Conservation (phyloP, 2,888 invertebrate genomes). For the Suillia variegata region DNA sequence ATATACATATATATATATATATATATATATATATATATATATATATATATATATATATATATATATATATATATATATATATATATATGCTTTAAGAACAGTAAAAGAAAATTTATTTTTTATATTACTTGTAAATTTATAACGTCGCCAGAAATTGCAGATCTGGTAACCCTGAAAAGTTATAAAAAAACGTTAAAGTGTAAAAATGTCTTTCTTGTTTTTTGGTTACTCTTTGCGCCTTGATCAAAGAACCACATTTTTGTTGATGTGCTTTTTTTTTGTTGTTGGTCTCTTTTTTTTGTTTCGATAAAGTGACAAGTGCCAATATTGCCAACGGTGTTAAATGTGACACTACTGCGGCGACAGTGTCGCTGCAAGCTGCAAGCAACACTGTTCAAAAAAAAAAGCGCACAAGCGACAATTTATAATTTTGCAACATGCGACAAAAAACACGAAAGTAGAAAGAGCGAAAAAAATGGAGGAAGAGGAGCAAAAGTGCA, state of each 20-base stretch:
- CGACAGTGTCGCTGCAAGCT: background rate
- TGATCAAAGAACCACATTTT: too few species aligned
- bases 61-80: background rate
- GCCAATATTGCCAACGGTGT: background rate
- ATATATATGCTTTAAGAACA: background rate
- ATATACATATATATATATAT: background rate
- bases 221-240: too few species aligned
- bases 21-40: background rate
- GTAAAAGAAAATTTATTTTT: too few species aligned
- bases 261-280: too few species aligned
- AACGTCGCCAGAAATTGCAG: too few species aligned
- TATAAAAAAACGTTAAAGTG: too few species aligned
- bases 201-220: too few species aligned
- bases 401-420: background rate
- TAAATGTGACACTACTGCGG: background rate
- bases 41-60: background rate
- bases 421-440: background rate
- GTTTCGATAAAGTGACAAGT: background rate
- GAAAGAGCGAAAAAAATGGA: background rate
- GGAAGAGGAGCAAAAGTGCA: too few species aligned
- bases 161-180: too few species aligned
- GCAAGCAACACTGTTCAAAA: too few species aligned
- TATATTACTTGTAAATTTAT: too few species aligned
- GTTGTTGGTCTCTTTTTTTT: too few species aligned
- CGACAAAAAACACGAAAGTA: background rate